Base-by-base conservation (phyloP, 2,113 vertebrate species). In the Bubo blakistoni region DNA sequence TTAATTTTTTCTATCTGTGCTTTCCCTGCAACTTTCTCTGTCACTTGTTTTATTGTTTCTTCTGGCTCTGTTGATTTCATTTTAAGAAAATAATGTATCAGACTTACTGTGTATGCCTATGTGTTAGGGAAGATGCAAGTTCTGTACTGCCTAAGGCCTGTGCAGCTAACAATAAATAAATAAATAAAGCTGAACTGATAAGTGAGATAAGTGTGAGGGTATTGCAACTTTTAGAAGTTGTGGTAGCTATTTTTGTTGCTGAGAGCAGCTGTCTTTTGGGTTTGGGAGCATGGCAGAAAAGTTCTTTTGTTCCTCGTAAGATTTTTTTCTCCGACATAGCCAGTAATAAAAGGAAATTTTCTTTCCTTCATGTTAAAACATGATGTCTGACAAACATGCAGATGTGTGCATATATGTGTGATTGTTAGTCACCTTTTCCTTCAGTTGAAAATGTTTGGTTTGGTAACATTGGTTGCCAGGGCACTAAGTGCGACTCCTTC, bases 11-110 rank as follows among this genome's bases (percentile, higher is more conserved):
- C 24, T 63, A 3, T 8, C 42, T 66, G 8, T 11, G 38, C 16
- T 61, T 90, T 77, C 59, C 32, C 22, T 84, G 20, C 2, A 61
- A 81, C 63, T 52, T 52, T 59, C 29, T 46, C 36, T 57, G 17
- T 61, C 14, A 66, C 57, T 63, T 47, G 7, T 52, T 92, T 85
- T 96, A 83, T 90, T 96, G 42, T 91, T 98, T 96, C 82, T 88
- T 90, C 51, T 93, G 73, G 20, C 30, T 76, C 7, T 24, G 10
- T 44, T 95, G 57, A 86, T 95, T 94, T 96, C 92, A 91, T 94
- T 92, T 78, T 65, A 52, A 70, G 91, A 84, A 97, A 95, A 94
- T 79, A 81, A 91, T 81, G 61, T 36, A 85, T 90, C 90, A 94
- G 67, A 74, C 29, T 94, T 78, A 79, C 4, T 74, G 61, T 44